These are phyloP conservation scores for Branchipolynoe longqiensis DNA, from an alignment of 2,888 invertebrate genomes.

Conservation along the genomic window DNA sequence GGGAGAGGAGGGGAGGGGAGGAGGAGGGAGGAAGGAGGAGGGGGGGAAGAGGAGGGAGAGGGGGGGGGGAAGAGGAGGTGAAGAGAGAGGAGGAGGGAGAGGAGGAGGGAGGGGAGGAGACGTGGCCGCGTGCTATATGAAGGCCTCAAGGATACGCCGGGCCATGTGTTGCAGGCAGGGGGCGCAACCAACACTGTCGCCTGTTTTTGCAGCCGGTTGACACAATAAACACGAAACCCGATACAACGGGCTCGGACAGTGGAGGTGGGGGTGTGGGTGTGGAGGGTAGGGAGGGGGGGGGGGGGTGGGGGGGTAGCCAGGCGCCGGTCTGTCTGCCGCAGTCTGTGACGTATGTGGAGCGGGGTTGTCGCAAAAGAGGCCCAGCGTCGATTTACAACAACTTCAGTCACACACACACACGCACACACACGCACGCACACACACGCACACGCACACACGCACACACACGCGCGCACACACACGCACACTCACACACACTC, in stretches of 20 bases:
- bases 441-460: too few relatives aligned
- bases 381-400: too few relatives aligned
- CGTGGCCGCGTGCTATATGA: not conserved
- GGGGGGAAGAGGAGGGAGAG: not conserved
- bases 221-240: conserved; percentile 55
- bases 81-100: not conserved
- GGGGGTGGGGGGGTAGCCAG: conserved; percentile 18
- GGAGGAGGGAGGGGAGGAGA: not conserved
- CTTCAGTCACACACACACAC: too few relatives aligned
- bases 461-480: too few relatives aligned
- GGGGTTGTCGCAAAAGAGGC: too few relatives aligned
- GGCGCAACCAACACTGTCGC: not conserved
- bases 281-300: too few relatives aligned
- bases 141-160: not conserved
- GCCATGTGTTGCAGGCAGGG: not conserved
- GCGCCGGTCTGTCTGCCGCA: conserved; percentile 16
- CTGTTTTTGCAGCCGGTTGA: conserved; percentile 47
- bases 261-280: too few relatives aligned
- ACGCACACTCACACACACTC: too few relatives aligned
- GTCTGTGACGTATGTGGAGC: conserved; percentile 10
- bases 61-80: not conserved
- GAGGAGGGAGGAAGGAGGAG: not conserved
- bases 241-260: too few relatives aligned
- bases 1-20: too few relatives aligned
- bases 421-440: too few relatives aligned